phyloP scores from a whole-genome alignment of 2,888 invertebrate species.

The Acanthosepion lycidas region DNA sequence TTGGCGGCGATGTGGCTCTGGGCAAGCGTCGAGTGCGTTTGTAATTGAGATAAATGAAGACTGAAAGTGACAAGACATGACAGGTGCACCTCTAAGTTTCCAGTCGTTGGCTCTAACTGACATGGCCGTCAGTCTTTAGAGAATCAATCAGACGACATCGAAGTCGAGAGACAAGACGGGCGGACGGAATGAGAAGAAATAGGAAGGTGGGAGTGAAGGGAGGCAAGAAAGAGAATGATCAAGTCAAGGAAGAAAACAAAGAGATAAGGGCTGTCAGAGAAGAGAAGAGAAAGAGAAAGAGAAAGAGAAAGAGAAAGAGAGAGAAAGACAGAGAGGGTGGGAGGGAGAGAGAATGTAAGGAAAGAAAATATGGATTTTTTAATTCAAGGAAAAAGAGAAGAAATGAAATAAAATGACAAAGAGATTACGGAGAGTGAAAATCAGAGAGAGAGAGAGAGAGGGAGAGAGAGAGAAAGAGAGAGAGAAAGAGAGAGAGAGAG shows the following conservation, averaged over 20 bases:
- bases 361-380: background rate
- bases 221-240: background rate
- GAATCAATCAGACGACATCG: slow-evolving; percentile 33
- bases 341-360: background rate
- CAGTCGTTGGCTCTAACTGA: slow-evolving; percentile 33
- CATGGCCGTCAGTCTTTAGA: slow-evolving; percentile 7
- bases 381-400: too few relatives aligned
- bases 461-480: background rate
- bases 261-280: background rate
- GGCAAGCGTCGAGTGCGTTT: slow-evolving; percentile 33
- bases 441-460: background rate
- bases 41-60: slow-evolving; percentile 33
- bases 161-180: background rate
- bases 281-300: background rate
- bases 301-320: background rate
- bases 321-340: background rate
- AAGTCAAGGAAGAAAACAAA: background rate
- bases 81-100: background rate
- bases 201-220: background rate
- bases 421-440: background rate
- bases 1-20: background rate
- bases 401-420: too few relatives aligned
- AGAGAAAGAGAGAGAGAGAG: background rate
- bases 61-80: slow-evolving; percentile 21
- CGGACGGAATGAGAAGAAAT: background rate